These are phyloP conservation scores for Apocrypta bakeri DNA, from an alignment of 1,140 invertebrate species.

Conservation along the genomic window DNA sequence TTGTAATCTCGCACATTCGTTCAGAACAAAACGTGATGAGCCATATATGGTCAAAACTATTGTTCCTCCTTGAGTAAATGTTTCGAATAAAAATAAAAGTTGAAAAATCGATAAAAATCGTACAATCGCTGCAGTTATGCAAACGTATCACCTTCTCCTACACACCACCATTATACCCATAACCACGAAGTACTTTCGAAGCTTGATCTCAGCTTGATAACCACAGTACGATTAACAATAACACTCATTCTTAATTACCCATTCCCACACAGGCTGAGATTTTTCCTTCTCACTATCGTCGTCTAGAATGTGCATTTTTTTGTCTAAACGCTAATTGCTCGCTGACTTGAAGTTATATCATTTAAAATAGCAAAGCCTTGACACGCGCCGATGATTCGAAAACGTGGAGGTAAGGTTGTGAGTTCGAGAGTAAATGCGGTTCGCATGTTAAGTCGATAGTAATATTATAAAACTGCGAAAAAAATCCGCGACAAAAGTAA, in stretches of 20 bases:
- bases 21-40: neutral
- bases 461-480: neutral
- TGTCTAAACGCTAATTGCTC: neutral
- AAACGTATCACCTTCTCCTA: neutral
- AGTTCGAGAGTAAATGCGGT: constrained; percentile 29
- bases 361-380: neutral
- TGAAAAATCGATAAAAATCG: neutral
- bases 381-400: constrained; percentile 34
- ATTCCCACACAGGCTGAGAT: neutral
- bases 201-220: constrained; percentile 1
- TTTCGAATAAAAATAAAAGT: neutral
- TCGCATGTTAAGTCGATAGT: constrained; percentile 29
- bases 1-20: neutral
- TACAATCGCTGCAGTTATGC: neutral
- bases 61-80: neutral
- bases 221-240: constrained; percentile 3
- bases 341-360: neutral
- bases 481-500: constrained; percentile 11
- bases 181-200: neutral
- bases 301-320: neutral
- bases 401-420: neutral
- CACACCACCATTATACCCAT: neutral
- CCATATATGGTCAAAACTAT: neutral
- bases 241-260: constrained; percentile 25
- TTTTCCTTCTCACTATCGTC: constrained; percentile 1